These are phyloP conservation scores for Pica pica DNA, from an alignment of 2,113 vertebrate species.

Conservation along the genomic window DNA sequence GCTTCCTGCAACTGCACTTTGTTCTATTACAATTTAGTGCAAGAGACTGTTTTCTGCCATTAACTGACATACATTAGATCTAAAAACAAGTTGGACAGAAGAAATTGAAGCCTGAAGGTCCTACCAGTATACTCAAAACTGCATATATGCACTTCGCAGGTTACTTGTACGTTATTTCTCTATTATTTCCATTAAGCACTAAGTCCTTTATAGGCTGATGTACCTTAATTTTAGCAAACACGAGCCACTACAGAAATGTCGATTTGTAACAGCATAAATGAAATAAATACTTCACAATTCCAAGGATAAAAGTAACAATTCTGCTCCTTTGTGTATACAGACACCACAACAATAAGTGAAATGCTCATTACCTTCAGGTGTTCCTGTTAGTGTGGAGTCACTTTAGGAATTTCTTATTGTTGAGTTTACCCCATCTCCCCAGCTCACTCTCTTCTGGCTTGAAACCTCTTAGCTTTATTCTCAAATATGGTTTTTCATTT, in stretches of 20 bases:
- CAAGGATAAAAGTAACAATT: neutral
- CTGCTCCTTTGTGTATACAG: neutral
- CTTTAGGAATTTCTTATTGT: neutral
- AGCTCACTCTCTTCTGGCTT: neutral
- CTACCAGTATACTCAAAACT: neutral
- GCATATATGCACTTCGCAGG: neutral
- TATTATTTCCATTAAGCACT: neutral
- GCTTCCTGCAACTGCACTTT: neutral
- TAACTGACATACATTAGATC: neutral
- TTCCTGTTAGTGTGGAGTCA: neutral
- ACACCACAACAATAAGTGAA: neutral
- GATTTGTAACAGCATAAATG: neutral
- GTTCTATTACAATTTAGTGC: neutral
- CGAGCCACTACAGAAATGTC: neutral
- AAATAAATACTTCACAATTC: neutral
- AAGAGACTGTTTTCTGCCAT: neutral
- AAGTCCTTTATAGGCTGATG: neutral
- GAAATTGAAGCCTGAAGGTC: neutral
- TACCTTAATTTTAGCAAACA: neutral
- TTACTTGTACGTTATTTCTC: neutral
- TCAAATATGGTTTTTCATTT: neutral
- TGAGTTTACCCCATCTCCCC: neutral
- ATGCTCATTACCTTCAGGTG: neutral
- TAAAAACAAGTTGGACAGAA: neutral
- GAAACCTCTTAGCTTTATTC: neutral